Percentiles rank a stretch among this genome's conserved stretches.
These are phyloP conservation scores for Rhincodon typus DNA, from an alignment of 2,797 vertebrate species.

Conservation along the genomic window DNA sequence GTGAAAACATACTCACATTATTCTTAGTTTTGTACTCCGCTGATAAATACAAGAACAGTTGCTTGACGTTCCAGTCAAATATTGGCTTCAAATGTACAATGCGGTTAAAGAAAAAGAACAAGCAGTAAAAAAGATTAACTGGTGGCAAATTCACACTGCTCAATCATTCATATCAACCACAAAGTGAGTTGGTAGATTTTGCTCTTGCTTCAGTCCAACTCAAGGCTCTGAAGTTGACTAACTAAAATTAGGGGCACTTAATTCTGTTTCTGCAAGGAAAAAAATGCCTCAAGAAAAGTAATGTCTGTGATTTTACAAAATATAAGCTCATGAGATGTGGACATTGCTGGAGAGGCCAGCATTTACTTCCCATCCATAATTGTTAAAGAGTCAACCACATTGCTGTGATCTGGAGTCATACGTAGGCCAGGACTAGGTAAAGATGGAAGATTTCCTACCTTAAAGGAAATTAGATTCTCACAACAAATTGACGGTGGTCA, in stretches of 20 bases:
- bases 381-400: no score
- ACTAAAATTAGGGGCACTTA: not conserved
- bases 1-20: conserved; percentile 65
- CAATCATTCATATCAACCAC: not conserved
- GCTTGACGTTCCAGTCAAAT: conserved; percentile 98
- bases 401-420: no score
- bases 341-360: no score
- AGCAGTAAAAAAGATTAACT: not conserved
- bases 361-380: no score
- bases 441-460: no score
- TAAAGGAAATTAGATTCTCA: no score
- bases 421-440: no score
- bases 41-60: conserved; percentile 91
- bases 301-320: not conserved
- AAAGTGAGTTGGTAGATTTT: not conserved
- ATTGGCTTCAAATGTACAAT: conserved; percentile 82
- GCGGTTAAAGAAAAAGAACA: conserved; percentile 58
- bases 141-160: not conserved
- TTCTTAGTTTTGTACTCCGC: conserved; percentile 73
- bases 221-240: not conserved
- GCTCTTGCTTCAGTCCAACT: not conserved
- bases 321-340: no score
- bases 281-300: not conserved
- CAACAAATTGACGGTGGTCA: no score
- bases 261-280: not conserved